Evolutionary conservation across 1,140 invertebrate genomes (phyloP), one percentile per base, ranked within the genome.

Genomic region (Stegodyphus mimosarum): DNA sequence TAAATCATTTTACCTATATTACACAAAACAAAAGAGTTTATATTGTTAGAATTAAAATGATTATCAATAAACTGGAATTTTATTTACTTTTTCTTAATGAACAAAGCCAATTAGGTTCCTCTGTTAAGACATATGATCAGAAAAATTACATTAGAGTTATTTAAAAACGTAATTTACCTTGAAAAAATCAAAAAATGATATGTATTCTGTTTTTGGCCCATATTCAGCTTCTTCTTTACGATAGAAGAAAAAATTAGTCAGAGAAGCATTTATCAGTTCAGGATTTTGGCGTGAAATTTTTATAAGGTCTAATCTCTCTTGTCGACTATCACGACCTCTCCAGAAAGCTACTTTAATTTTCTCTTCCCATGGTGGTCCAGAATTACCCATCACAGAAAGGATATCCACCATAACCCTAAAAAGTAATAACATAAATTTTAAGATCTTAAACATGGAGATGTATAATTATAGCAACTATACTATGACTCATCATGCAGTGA

Each of bases 171-270:
- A 73, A 92, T 92, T 93, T 92, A 98, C 97, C 93, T 97, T 94
- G 91, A 98, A 99, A 91, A 99, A 99, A 87, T 96, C 94, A 91
- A 97, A 98, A 90, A 99, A 98, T 13, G 96, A 96, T 87, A 97
- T 93, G 89, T 96, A 94, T 64, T 94, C 81, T 83, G 93, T 92
- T 89, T 94, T 94, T 48, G 96, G 95, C 48, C 97, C 97, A 93
- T 98, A 97, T 89, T 94, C 93, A 73, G 94, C 90, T 90, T 96
- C 94, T 90, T 97, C 92, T 89, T 98, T 93, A 81, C 93, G 93
- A 89, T 97, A 99, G 91, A 99, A 99, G 90, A 99, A 99, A 90
- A 99, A 98, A 90, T 98, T 97, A 6, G 97, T 99, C 6, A 99
- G 92, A 0, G 96, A 96, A 11, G 94, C 97, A 92, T 99, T 97